Conservation (phyloP, 2,113 vertebrate species). For the Andinoacara biseriatus region DNA sequence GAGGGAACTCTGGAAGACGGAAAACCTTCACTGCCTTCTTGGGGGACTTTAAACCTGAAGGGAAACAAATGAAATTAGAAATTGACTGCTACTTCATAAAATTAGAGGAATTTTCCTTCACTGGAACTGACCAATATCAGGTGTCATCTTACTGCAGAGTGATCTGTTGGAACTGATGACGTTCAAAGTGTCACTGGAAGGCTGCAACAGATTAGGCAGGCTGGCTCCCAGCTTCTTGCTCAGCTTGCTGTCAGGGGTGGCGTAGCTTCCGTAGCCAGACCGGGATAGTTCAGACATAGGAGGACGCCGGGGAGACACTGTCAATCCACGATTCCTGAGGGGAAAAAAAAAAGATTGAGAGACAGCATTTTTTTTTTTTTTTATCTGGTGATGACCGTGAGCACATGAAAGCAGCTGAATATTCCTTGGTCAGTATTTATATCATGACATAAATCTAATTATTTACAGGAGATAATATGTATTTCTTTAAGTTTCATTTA, state of each 20-base stretch:
- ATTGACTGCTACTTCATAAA: neutral
- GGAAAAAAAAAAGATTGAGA: neutral
- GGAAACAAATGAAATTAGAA: neutral
- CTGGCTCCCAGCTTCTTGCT: slow-evolving; percentile 88
- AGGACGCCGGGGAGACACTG: slow-evolving; percentile 79
- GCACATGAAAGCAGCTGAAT: neutral
- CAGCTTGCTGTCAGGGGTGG: slow-evolving; percentile 56
- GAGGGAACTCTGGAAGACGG: slow-evolving; percentile 91
- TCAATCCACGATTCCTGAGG: slow-evolving; percentile 78
- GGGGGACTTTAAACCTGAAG: slow-evolving; percentile 75
- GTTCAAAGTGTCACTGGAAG: slow-evolving; percentile 12
- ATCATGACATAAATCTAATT: neutral
- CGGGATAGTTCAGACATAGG: slow-evolving; percentile 83
- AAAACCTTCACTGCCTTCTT: slow-evolving; percentile 80
- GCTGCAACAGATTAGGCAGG: slow-evolving; percentile 88
- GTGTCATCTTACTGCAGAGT: slow-evolving; percentile 70
- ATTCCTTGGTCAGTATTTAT: no score
- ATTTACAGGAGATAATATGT: neutral
- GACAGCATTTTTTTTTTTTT: neutral
- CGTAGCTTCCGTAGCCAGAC: slow-evolving; percentile 61
- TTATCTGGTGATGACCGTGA: neutral
- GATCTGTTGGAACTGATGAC: slow-evolving; percentile 68
- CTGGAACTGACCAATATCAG: slow-evolving; percentile 50
- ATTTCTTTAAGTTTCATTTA: neutral
- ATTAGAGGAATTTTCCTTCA: neutral